Conservation (phyloP, 2,888 invertebrate species). For the Acrocera orbiculus region DNA sequence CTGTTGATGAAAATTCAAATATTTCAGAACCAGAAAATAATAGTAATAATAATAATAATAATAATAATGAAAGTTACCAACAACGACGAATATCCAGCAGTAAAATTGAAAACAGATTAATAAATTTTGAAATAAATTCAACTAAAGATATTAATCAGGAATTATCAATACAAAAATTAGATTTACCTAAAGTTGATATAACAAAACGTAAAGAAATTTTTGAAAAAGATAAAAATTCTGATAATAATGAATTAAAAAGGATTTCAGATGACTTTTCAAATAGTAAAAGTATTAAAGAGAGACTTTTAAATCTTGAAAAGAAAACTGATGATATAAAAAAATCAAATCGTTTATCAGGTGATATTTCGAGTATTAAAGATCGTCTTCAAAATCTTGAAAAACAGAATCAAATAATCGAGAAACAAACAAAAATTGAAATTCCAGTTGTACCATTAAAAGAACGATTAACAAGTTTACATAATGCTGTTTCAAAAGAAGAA, state of each 20-base stretch:
- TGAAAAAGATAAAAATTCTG: conserved; percentile 38
- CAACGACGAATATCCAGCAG: conserved; percentile 25
- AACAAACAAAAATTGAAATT: conserved; percentile 17
- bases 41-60: conserved; percentile 30
- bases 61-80: conserved; percentile 32
- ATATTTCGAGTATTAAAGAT: conserved; percentile 45
- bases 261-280: conserved; percentile 40
- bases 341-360: conserved; percentile 37
- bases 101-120: conserved; percentile 45
- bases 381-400: conserved; percentile 44
- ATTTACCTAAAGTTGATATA: conserved; percentile 64
- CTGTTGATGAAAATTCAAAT: conserved; percentile 32
- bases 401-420: conserved; percentile 21
- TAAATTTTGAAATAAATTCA: conserved; percentile 35
- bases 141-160: conserved; percentile 24
- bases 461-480: conserved; percentile 28
- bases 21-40: conserved; percentile 33
- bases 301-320: conserved; percentile 49
- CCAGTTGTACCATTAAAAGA: conserved; percentile 27
- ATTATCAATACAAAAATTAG: conserved; percentile 28
- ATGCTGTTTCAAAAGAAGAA: conserved; percentile 28
- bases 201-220: conserved; percentile 68
- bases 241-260: conserved; percentile 20
- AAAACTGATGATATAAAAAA: conserved; percentile 28
- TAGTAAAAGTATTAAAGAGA: conserved; percentile 53